phyloP scores from a whole-genome alignment of 2,113 vertebrate genomes.

The Agapornis roseicollis region DNA sequence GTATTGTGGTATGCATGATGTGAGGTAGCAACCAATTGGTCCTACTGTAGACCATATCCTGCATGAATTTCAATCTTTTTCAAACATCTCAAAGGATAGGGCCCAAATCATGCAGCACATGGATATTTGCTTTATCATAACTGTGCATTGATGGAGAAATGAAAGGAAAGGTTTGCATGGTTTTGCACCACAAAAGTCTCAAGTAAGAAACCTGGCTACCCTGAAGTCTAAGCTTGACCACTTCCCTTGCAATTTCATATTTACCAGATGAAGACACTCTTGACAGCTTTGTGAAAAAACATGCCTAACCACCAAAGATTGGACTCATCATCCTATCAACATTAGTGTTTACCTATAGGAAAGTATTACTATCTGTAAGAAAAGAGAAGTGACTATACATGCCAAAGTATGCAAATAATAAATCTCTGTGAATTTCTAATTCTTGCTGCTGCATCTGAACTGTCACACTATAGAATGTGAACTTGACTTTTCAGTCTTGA shows the following conservation, averaged over 20 bases:
- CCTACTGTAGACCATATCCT: neutral
- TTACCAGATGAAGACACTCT: neutral
- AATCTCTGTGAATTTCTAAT: neutral
- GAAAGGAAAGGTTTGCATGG: neutral
- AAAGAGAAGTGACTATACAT: neutral
- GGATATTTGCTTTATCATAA: neutral
- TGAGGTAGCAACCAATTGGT: neutral
- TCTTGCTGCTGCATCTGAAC: neutral
- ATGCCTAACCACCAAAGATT: neutral
- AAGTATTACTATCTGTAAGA: neutral
- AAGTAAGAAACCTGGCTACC: neutral
- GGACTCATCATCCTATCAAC: no score
- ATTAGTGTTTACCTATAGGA: neutral
- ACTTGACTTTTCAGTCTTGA: neutral
- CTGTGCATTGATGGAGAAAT: neutral
- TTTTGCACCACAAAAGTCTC: neutral
- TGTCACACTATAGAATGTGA: neutral
- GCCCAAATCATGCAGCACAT: neutral
- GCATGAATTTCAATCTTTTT: neutral
- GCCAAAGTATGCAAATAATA: neutral
- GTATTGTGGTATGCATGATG: neutral
- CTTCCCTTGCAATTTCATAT: neutral
- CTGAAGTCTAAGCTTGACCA: neutral
- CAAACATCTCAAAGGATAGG: neutral
- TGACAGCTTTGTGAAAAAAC: neutral